Conservation (phyloP, 2,888 invertebrate species). For the Pristionchus arcanus region DNA sequence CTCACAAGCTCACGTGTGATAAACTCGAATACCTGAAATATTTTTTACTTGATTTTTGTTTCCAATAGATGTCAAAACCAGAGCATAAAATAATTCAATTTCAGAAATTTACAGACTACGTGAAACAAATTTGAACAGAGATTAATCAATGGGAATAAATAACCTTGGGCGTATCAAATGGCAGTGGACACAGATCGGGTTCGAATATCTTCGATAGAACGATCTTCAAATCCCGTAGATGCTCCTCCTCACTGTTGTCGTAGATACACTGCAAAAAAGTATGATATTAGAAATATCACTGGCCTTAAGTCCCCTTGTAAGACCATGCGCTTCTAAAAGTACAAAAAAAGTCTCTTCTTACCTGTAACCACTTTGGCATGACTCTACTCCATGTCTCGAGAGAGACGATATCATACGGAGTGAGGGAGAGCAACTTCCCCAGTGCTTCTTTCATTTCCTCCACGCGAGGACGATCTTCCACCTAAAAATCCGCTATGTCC, state of each 20-base stretch:
- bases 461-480: slow-evolving; percentile 80
- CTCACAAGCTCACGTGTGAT: slow-evolving; percentile 88
- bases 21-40: slow-evolving; percentile 91
- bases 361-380: slow-evolving; percentile 96
- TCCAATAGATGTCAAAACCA: neutral
- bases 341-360: neutral
- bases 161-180: slow-evolving; percentile 94
- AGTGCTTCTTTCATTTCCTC: slow-evolving; percentile 94
- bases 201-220: slow-evolving; percentile 94
- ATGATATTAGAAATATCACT: neutral
- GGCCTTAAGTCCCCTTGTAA: too few species aligned
- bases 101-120: neutral
- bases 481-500: neutral
- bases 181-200: slow-evolving; percentile 94
- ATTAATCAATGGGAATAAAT: slow-evolving; percentile 81
- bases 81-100: neutral
- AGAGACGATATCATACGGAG: slow-evolving; percentile 97
- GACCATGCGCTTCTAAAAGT: too few species aligned
- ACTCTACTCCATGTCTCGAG: slow-evolving; percentile 90
- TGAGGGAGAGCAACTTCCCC: slow-evolving; percentile 88
- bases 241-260: slow-evolving; percentile 66
- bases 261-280: slow-evolving; percentile 33
- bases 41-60: neutral
- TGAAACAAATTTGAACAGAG: neutral
- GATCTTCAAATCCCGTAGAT: slow-evolving; percentile 89